Conservation (phyloP, 2,888 invertebrate genomes). For the Ctena decussata region DNA sequence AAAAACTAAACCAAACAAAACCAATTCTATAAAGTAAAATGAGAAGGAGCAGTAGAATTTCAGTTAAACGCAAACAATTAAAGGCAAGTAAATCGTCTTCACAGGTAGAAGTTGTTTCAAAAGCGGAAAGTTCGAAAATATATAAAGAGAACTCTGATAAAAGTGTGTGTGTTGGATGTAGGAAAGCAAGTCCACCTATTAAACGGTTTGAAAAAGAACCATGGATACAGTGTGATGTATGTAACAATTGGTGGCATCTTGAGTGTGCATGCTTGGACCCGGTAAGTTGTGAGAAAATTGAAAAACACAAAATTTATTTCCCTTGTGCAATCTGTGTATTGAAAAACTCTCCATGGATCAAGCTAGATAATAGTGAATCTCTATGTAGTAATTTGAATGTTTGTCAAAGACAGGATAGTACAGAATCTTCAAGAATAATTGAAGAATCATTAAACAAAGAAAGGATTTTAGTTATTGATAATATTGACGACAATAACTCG, state of each 20-base stretch:
- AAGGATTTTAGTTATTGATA: neutral
- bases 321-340: neutral
- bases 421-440: neutral
- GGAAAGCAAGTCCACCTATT: neutral
- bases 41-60: no score
- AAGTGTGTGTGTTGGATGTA: neutral
- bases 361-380: neutral
- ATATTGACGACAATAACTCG: neutral
- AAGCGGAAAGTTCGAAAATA: no score
- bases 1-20: no score
- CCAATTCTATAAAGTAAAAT: no score
- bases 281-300: neutral
- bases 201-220: neutral
- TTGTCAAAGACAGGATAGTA: neutral
- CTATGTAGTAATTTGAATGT: neutral
- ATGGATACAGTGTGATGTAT: neutral
- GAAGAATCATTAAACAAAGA: neutral
- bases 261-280: neutral
- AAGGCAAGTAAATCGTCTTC: no score
- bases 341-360: neutral
- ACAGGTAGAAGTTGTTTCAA: no score
- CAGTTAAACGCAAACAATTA: no score
- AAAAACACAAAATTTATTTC: neutral
- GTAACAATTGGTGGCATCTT: neutral
- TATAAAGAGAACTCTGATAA: no score